Percentiles rank a stretch among this genome's conserved stretches.
phyloP scores from a whole-genome alignment of 2,797 vertebrate genomes.

The Neostethus bicornis region DNA sequence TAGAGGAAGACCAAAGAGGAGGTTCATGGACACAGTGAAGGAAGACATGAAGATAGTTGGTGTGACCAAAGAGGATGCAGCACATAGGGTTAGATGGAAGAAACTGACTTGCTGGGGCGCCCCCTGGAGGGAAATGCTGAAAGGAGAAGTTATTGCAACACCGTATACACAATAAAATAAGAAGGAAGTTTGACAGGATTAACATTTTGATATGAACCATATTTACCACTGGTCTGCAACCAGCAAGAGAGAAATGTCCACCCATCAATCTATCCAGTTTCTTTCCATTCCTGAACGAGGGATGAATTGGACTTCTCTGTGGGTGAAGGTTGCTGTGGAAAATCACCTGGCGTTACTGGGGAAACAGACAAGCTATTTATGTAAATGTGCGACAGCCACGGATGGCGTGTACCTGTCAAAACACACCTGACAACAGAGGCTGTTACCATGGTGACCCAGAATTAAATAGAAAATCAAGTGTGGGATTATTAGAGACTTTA shows the following conservation, averaged over 20 bases:
- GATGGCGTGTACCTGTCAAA: constrained; percentile 48
- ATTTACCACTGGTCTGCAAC: neutral
- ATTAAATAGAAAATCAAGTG: constrained; percentile 40
- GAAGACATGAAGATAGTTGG: too few species aligned
- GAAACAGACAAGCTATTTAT: constrained; percentile 77
- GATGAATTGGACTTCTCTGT: constrained; percentile 44
- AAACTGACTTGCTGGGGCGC: too few species aligned
- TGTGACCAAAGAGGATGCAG: too few species aligned
- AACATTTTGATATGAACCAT: too few species aligned
- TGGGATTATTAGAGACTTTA: constrained; percentile 32
- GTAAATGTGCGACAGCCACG: constrained; percentile 52
- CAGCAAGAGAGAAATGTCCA: neutral
- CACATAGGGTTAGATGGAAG: too few species aligned
- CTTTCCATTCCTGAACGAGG: constrained; percentile 23
- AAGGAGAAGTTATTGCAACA: too few species aligned
- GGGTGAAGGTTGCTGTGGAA: constrained; percentile 69
- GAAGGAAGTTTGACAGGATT: too few species aligned
- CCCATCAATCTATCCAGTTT: too few species aligned
- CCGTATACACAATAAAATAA: too few species aligned
- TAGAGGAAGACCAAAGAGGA: too few species aligned
- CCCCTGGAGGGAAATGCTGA: too few species aligned
- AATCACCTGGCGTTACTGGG: constrained; percentile 77
- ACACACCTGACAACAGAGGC: constrained; percentile 61
- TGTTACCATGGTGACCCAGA: constrained; percentile 61
- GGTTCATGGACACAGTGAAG: too few species aligned